These are phyloP conservation scores for Dryadula phaetusa DNA, from an alignment of 2,888 invertebrate species.

Conservation along the genomic window DNA sequence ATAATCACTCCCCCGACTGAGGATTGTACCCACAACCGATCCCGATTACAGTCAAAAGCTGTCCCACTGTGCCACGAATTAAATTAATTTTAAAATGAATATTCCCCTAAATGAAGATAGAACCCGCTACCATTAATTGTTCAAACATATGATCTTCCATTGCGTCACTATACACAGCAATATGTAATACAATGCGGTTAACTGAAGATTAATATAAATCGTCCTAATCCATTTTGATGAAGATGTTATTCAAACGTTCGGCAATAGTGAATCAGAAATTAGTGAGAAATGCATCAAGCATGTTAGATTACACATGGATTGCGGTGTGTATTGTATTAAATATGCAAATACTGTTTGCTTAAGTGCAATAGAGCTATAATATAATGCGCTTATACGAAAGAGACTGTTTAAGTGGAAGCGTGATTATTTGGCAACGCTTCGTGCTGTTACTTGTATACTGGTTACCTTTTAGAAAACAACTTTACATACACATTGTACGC, in stretches of 20 bases:
- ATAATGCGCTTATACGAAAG: not conserved
- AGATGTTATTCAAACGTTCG: constrained; percentile 11
- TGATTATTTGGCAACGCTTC: too few species aligned
- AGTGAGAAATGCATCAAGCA: constrained; percentile 16
- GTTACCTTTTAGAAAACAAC: too few species aligned
- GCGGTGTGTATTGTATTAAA: constrained; percentile 10
- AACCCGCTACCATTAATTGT: too few species aligned
- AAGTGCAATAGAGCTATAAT: not conserved
- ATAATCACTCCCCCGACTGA: too few species aligned
- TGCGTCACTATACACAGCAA: too few species aligned
- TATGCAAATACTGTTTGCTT: constrained; percentile 8
- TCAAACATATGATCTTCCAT: not conserved
- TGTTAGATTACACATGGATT: constrained; percentile 14
- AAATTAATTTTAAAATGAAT: too few species aligned
- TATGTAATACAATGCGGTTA: not conserved
- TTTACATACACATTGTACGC: too few species aligned
- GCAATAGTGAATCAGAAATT: constrained; percentile 26
- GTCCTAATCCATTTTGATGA: not conserved
- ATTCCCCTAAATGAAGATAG: not conserved
- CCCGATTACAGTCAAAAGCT: too few species aligned
- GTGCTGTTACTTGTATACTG: too few species aligned
- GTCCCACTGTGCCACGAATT: too few species aligned
- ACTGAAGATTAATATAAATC: not conserved
- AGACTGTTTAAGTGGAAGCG: not conserved
- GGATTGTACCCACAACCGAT: too few species aligned